These are phyloP conservation scores for Yponomeuta cagnagella DNA, from an alignment of 2,888 invertebrate species.

Conservation along the genomic window DNA sequence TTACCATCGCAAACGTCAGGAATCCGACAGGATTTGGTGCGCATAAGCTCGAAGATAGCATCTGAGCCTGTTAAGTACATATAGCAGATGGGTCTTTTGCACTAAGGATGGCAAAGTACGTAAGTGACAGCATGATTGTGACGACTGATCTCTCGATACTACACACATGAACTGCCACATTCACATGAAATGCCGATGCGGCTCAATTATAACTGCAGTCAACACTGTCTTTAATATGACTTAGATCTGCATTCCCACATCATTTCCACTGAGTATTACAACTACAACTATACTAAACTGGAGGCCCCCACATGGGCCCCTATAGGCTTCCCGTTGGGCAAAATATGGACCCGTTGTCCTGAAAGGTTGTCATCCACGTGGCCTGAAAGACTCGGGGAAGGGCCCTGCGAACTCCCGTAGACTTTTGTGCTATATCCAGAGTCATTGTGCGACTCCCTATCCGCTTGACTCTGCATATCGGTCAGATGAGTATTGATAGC, in stretches of 20 bases:
- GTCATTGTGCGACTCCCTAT: constrained; percentile 85
- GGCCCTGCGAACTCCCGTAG: constrained; percentile 85
- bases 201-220: background rate
- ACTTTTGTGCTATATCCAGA: constrained; percentile 91
- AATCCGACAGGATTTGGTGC: no score
- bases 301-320: constrained; percentile 75
- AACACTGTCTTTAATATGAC: background rate
- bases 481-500: constrained; percentile 69
- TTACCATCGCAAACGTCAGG: no score
- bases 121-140: no score
- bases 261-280: background rate
- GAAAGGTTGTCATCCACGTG: constrained; percentile 66
- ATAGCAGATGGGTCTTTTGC: no score
- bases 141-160: no score
- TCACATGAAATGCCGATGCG: background rate
- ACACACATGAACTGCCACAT: no score
- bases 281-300: constrained; percentile 74
- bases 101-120: no score
- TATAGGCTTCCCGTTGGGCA: constrained; percentile 44
- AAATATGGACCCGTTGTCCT: constrained; percentile 50
- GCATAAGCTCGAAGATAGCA: no score
- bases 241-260: background rate
- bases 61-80: no score
- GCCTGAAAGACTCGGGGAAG: constrained; percentile 84
- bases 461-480: constrained; percentile 68